Evolutionary conservation across 2,888 invertebrate species (phyloP).

Genomic region (Mythimna albipuncta): DNA sequence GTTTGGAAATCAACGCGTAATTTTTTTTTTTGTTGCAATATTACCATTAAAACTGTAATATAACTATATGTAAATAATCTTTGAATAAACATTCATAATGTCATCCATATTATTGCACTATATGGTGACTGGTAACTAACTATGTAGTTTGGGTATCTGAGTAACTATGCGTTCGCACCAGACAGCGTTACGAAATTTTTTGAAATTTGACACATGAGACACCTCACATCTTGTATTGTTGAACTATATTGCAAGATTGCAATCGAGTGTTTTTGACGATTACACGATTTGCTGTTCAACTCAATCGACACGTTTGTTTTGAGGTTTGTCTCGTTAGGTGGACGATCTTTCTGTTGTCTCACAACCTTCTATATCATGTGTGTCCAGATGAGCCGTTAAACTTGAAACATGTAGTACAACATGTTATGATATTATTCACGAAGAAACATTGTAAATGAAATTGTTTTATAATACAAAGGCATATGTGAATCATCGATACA

Average conservation of each 20-base stretch:
- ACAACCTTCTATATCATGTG: background rate
- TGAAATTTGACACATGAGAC: background rate
- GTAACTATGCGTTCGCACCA: slow-evolving; percentile 19
- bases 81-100: slow-evolving; percentile 43
- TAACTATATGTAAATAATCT: slow-evolving; percentile 33
- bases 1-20: slow-evolving; percentile 6
- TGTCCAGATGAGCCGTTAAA: background rate
- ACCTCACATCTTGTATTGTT: background rate
- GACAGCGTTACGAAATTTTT: background rate
- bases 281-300: background rate
- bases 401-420: background rate
- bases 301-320: background rate
- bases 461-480: background rate
- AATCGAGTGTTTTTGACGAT: background rate
- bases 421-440: background rate
- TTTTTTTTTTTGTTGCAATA: slow-evolving; percentile 1
- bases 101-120: slow-evolving; percentile 66
- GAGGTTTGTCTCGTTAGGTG: background rate
- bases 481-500: background rate
- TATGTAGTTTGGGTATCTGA: slow-evolving; percentile 13
- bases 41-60: slow-evolving; percentile 7
- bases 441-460: background rate
- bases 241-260: background rate
- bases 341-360: background rate
- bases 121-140: slow-evolving; percentile 67